phyloP scores from a whole-genome alignment of 2,888 invertebrate genomes.

The Polietes domitor region DNA sequence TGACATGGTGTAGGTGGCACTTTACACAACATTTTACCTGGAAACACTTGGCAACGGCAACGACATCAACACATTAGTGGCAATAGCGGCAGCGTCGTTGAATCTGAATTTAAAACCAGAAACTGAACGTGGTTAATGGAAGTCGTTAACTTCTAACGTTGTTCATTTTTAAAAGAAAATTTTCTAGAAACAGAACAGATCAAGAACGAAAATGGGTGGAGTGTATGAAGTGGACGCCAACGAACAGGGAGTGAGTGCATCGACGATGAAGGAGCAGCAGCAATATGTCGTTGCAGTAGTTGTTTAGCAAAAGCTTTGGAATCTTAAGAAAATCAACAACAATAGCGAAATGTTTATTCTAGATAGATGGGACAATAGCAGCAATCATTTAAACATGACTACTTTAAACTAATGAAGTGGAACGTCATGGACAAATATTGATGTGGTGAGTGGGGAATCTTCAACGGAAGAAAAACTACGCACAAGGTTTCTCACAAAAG shows the following conservation, averaged over 20 bases:
- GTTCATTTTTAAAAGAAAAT: constrained; percentile 5
- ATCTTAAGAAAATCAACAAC: neutral
- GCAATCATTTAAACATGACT: constrained; percentile 1
- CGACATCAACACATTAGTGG: neutral
- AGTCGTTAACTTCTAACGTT: constrained; percentile 29
- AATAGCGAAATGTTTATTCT: neutral
- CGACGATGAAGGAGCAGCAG: neutral
- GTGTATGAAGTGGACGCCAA: neutral
- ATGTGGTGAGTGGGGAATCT: no score
- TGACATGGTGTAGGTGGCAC: constrained; percentile 60
- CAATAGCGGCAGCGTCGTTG: neutral
- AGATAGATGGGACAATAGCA: constrained; percentile 6
- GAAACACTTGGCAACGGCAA: neutral
- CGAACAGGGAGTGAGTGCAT: neutral
- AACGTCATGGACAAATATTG: neutral
- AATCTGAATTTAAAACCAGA: neutral
- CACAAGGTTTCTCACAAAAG: no score
- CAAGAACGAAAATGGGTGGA: neutral
- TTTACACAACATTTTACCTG: constrained; percentile 31
- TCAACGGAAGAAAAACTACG: no score
- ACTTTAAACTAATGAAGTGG: neutral
- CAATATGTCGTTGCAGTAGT: neutral
- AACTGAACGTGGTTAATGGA: constrained; percentile 32
- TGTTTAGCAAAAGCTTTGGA: neutral
- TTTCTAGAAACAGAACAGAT: neutral